Conservation (phyloP, 2,113 vertebrate species). For the Perca schrenkii region DNA sequence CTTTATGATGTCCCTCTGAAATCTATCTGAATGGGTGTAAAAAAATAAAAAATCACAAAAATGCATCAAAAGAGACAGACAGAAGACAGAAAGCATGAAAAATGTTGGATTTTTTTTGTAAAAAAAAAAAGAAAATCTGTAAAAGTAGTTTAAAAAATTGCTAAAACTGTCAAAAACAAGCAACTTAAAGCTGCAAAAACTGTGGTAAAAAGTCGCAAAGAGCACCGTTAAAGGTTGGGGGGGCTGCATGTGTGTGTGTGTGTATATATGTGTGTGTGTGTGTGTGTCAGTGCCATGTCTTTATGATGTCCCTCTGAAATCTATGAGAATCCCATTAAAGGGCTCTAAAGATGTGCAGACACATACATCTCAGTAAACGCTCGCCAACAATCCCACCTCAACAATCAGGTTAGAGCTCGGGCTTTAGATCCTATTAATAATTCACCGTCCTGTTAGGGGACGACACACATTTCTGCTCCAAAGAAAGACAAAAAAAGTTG, state of each 20-base stretch:
- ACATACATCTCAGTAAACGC: slow-evolving; percentile 88
- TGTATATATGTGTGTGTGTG: too few species aligned
- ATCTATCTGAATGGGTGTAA: slow-evolving; percentile 87
- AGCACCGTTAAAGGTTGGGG: too few species aligned
- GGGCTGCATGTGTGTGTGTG: too few species aligned
- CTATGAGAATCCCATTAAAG: slow-evolving; percentile 87
- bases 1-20: slow-evolving; percentile 63
- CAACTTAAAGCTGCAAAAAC: too few species aligned
- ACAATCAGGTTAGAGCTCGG: slow-evolving; percentile 83
- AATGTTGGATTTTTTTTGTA: too few species aligned
- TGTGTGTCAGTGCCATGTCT: slow-evolving; percentile 11
- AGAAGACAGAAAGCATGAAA: too few species aligned
- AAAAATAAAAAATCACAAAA: slow-evolving; percentile 47
- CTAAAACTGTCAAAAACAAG: too few species aligned
- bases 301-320: slow-evolving; percentile 74
- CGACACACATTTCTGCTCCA: slow-evolving; percentile 88
- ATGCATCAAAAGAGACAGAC: too few species aligned
- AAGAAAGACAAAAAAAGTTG: too few species aligned
- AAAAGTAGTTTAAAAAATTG: too few species aligned
- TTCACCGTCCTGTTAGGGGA: slow-evolving; percentile 88
- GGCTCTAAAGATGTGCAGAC: slow-evolving; percentile 88
- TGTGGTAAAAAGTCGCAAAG: too few species aligned
- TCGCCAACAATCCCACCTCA: slow-evolving; percentile 86
- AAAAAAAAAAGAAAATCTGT: too few species aligned
- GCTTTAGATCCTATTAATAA: slow-evolving; percentile 88